Conservation (phyloP, 1,140 invertebrate genomes). For the Microplitis demolitor region DNA sequence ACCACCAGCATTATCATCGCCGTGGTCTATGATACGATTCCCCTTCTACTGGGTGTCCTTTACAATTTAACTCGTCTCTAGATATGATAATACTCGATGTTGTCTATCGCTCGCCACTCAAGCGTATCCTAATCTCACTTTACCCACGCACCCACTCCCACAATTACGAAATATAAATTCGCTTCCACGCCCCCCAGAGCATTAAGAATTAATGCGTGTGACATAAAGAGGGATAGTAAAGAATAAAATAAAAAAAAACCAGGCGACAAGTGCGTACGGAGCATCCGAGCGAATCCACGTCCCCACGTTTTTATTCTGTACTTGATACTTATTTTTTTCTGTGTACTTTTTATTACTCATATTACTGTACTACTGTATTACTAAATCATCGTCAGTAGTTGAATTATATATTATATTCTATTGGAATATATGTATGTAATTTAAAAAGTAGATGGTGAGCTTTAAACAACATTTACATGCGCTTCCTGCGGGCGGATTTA, state of each 20-base stretch:
- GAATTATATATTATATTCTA: no score
- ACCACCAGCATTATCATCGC: no score
- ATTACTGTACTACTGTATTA: neutral
- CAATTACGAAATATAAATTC: conserved; percentile 33
- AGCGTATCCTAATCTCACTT: conserved; percentile 18
- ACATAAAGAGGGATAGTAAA: neutral
- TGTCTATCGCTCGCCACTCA: conserved; percentile 5
- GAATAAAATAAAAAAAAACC: neutral
- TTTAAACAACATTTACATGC: conserved; percentile 47
- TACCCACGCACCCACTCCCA: conserved; percentile 25
- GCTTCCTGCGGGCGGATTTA: conserved; percentile 54
- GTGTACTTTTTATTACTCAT: neutral
- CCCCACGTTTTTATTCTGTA: neutral
- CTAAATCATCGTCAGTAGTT: no score
- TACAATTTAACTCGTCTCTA: neutral
- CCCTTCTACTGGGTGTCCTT: neutral
- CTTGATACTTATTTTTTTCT: neutral
- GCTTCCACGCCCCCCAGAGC: conserved; percentile 14
- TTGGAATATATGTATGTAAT: neutral
- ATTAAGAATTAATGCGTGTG: neutral
- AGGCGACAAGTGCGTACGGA: conserved; percentile 23
- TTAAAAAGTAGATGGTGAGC: neutral
- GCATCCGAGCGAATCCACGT: conserved; percentile 9
- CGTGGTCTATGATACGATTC: neutral
- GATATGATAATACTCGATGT: neutral